phyloP scores from a whole-genome alignment of 2,888 invertebrate genomes.

The Allolobophora icterica region DNA sequence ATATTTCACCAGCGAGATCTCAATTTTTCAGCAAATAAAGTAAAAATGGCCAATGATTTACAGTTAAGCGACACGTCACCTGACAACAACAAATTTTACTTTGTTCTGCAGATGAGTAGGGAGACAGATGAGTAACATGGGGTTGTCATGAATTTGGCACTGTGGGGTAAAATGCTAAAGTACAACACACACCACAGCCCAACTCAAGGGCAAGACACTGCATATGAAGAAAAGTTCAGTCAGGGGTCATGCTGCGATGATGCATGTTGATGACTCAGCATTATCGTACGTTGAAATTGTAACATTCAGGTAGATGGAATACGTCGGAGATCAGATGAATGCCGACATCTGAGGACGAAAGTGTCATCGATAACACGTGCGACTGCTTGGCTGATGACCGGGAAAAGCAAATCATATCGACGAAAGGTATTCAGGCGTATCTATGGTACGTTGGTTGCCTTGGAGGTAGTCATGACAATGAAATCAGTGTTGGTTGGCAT shows the following conservation, averaged over 20 bases:
- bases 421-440: neutral
- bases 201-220: conserved; percentile 2
- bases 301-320: neutral
- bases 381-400: neutral
- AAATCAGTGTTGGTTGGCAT: neutral
- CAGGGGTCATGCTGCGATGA: neutral
- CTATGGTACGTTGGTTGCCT: neutral
- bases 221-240: neutral
- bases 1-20: too few species aligned
- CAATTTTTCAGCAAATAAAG: neutral
- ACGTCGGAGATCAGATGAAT: neutral
- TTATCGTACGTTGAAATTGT: neutral
- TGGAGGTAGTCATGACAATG: neutral
- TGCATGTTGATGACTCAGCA: neutral
- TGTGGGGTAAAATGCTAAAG: neutral
- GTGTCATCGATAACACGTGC: neutral
- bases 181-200: neutral
- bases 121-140: neutral
- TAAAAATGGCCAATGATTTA: neutral
- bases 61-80: neutral
- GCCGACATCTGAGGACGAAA: neutral
- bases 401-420: neutral
- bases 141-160: conserved; percentile 10
- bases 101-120: neutral
- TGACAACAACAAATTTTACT: neutral